Percentiles rank a stretch among this genome's conserved stretches.
Conservation (phyloP, 2,888 invertebrate species). For the Eledona agricola region DNA sequence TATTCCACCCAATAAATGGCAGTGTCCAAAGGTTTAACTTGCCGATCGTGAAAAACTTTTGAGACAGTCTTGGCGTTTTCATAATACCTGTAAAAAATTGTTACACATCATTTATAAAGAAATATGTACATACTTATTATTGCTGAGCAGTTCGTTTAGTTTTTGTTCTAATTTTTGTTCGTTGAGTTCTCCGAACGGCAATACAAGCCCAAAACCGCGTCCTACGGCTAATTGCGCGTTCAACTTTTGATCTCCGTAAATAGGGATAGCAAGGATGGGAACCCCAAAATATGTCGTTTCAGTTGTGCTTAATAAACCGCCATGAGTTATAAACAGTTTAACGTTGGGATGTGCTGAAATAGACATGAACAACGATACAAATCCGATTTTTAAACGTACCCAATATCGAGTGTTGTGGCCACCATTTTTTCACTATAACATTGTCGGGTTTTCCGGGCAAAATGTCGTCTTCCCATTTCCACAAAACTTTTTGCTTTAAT, state of each 20-base stretch:
- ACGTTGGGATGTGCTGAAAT: conserved; percentile 34
- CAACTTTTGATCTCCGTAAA: conserved; percentile 29
- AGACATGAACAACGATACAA: background rate
- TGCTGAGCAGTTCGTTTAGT: conserved; percentile 16
- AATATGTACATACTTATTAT: conserved; percentile 17
- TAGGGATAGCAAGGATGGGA: conserved; percentile 24
- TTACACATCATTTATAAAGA: background rate
- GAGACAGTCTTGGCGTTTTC: conserved; percentile 41
- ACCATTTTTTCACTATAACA: conserved; percentile 38
- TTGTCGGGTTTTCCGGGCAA: conserved; percentile 45
- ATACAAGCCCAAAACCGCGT: conserved; percentile 2
- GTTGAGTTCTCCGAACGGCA: conserved; percentile 22
- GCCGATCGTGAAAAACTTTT: conserved; percentile 43
- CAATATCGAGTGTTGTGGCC: conserved; percentile 45
- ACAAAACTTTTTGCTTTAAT: conserved; percentile 71
- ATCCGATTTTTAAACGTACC: conserved; percentile 34
- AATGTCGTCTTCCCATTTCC: conserved; percentile 73
- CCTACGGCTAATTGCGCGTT: conserved; percentile 15
- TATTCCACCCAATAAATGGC: conserved; percentile 48
- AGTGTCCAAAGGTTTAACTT: conserved; percentile 41
- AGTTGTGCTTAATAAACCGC: conserved; percentile 29
- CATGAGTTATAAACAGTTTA: conserved; percentile 27
- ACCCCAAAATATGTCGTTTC: conserved; percentile 25
- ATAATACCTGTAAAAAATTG: conserved; percentile 38
- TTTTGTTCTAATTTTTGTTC: conserved; percentile 12